These are phyloP conservation scores for Drosophila obscura DNA, from an alignment of 1,140 invertebrate genomes.

Conservation along the genomic window DNA sequence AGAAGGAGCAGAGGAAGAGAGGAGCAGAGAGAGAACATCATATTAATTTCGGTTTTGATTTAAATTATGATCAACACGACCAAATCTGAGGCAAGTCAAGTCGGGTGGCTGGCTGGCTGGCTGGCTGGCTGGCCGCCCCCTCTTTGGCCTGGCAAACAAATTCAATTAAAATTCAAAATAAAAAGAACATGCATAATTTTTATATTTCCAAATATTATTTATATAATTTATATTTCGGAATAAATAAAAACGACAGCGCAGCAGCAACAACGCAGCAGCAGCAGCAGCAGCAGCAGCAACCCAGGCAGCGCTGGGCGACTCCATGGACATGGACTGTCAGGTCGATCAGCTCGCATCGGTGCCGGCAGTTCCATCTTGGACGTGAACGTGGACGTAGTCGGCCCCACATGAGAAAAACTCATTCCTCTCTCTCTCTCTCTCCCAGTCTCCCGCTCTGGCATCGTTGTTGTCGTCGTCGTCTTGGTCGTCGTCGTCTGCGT, in stretches of 20 bases:
- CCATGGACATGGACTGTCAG: conserved; percentile 78
- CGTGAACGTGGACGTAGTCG: conserved; percentile 58
- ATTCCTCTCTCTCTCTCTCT: background rate
- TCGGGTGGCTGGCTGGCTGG: no score
- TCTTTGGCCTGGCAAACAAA: conserved; percentile 16
- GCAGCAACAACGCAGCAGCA: no score
- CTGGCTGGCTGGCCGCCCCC: background rate
- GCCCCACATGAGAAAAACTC: conserved; percentile 53
- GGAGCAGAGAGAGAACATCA: background rate
- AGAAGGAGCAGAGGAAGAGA: no score
- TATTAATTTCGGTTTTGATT: conserved; percentile 74
- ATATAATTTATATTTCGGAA: conserved; percentile 74
- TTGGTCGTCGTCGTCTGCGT: conserved; percentile 36
- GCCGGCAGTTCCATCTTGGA: conserved; percentile 66
- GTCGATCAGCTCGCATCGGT: conserved; percentile 53
- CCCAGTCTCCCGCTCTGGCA: conserved; percentile 6
- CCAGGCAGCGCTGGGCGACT: conserved; percentile 47
- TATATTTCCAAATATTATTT: conserved; percentile 60
- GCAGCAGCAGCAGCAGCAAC: no score
- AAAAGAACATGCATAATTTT: conserved; percentile 66
- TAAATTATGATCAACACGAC: conserved; percentile 68
- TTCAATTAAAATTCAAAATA: conserved; percentile 68
- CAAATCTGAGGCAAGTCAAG: conserved; percentile 8
- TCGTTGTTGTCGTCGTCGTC: conserved; percentile 37
- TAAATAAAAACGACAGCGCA: conserved; percentile 37